phyloP scores from a whole-genome alignment of 2,113 vertebrate species.

The Callipepla squamata region DNA sequence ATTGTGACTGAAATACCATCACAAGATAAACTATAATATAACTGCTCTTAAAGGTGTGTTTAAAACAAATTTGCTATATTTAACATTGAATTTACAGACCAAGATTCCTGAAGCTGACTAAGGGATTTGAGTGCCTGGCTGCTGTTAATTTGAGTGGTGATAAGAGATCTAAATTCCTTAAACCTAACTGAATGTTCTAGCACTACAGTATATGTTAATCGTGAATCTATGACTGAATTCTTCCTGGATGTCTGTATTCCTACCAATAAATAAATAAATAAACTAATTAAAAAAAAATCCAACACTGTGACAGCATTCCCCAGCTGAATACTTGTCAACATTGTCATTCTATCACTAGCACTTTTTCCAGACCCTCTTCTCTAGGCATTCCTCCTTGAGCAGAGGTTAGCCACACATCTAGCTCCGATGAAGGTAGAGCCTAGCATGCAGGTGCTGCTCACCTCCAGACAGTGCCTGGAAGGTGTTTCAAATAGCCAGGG shows the following conservation, averaged over 20 bases:
- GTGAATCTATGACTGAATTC: background rate
- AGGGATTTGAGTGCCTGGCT: background rate
- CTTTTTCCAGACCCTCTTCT: background rate
- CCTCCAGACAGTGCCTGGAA: background rate
- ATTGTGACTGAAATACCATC: background rate
- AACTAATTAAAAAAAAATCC: too few species aligned
- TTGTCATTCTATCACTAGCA: background rate
- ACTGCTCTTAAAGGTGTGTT: conserved; percentile 2
- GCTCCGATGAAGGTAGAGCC: background rate
- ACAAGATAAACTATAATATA: background rate
- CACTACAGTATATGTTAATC: background rate
- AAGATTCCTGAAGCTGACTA: background rate
- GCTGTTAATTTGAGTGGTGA: conserved; percentile 18
- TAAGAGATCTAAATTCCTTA: background rate
- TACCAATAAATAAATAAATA: background rate
- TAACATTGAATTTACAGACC: background rate
- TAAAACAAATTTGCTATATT: conserved; percentile 5
- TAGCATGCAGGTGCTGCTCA: background rate
- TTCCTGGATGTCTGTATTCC: background rate
- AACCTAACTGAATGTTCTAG: background rate
- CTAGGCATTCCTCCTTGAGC: background rate
- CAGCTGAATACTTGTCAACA: background rate
- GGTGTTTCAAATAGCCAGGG: background rate
- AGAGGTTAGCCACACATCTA: background rate
- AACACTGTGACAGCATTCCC: background rate